A percentile compares a stretch with the other conserved stretches of the same genome.
These are phyloP conservation scores for Pomatorhinus ruficollis DNA, from an alignment of 2,113 vertebrate genomes.

Conservation along the genomic window DNA sequence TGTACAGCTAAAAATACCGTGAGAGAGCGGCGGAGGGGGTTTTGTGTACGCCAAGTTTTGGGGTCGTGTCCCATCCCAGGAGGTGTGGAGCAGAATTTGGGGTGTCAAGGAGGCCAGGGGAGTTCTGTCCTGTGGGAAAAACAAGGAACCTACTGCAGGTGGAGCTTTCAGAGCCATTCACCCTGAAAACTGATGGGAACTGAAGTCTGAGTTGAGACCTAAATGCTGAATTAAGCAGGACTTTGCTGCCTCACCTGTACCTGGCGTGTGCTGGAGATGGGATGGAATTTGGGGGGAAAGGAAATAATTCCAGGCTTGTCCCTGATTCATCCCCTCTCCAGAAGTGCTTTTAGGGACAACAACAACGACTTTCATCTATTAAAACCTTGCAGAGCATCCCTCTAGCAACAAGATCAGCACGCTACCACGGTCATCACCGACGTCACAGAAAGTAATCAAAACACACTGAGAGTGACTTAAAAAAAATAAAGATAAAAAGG, in stretches of 20 bases:
- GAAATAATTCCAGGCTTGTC: not conserved
- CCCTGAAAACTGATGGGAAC: not conserved
- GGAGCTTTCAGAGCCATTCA: not conserved
- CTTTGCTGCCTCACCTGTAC: not conserved
- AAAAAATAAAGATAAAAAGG: not conserved
- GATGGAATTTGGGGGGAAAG: accelerated
- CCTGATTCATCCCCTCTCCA: not conserved
- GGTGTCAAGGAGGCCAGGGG: accelerated
- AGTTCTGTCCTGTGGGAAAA: not conserved
- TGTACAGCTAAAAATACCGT: not conserved
- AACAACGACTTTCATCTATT: accelerated
- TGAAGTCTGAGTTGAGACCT: not conserved
- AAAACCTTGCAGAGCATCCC: not conserved
- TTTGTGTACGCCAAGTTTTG: accelerated
- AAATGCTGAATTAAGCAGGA: not conserved
- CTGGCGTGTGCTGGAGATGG: accelerated
- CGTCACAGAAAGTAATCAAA: accelerated
- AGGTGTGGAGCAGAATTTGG: not conserved
- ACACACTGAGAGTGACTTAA: not conserved
- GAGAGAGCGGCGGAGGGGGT: accelerated
- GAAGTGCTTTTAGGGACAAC: not conserved
- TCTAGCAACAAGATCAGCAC: not conserved
- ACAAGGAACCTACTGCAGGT: accelerated
- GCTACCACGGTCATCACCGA: accelerated
- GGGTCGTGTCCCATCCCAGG: accelerated